Percentiles rank a stretch among this genome's conserved stretches.
These are phyloP conservation scores for Platycercus adscitus DNA, from an alignment of 2,113 vertebrate genomes.

Conservation along the genomic window DNA sequence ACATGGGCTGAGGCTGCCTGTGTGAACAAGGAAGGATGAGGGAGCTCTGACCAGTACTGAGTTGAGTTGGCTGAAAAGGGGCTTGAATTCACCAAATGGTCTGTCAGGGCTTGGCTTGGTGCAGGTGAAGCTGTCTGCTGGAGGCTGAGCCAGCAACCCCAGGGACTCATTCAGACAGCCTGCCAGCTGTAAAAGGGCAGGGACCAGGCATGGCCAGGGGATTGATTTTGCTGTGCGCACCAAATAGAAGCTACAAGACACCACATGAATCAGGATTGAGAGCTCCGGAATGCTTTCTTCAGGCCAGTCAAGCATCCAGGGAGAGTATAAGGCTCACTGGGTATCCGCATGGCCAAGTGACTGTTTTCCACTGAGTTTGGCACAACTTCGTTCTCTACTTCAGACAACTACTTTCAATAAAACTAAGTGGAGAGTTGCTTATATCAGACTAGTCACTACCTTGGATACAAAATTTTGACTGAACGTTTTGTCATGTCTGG, in stretches of 20 bases:
- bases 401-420: not conserved
- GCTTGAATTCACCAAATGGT: not conserved
- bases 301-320: not conserved
- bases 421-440: not conserved
- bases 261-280: not conserved
- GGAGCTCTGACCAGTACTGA: rapidly evolving
- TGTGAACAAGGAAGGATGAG: not conserved
- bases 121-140: not conserved
- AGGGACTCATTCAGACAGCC: not conserved
- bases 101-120: not conserved
- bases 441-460: not conserved
- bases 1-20: not conserved
- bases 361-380: not conserved
- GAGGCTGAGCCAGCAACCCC: not conserved
- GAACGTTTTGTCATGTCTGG: not conserved
- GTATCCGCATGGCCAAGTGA: not conserved
- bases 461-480: not conserved
- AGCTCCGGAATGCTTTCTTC: not conserved
- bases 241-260: not conserved
- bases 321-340: not conserved
- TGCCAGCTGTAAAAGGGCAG: not conserved
- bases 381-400: not conserved
- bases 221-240: not conserved
- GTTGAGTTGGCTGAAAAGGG: not conserved
- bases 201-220: not conserved